Base-by-base conservation (phyloP, 2,888 invertebrate genomes). In the Chirona hameri region DNA sequence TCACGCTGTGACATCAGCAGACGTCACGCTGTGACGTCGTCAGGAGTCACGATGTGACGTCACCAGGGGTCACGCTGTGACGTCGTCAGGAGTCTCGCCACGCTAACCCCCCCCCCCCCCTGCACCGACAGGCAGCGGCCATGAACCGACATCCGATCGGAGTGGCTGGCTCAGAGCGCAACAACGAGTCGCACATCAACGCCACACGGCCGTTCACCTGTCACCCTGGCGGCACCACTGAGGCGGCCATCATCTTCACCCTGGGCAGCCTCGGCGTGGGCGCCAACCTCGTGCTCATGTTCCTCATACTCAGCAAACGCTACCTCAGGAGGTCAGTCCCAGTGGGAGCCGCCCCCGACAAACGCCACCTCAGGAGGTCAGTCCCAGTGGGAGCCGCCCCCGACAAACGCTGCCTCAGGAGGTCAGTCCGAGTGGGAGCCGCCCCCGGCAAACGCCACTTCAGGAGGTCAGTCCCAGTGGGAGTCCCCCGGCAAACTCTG, bases 221-320 rank as follows among this genome's bases (percentile, higher is more conserved):
- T 31, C 84, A 83, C 52, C 84, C 84, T 4, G 83, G 85, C n/a
- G 85, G 85, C 72, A 82, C 82, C 7, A 85, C 93, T 3, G 94
- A 94, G 88, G 94, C 94, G 5, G 92, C 93, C 1, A 91, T 94
- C 29, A 91, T 94, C 85, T 91, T 94, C 86, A 92, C 93, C 81
- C 90, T 95, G 18, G 94, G 93, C 7, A 91, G 93, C 9, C 90
- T 95, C 84, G 95, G 95, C 83, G 94, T 95, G 91, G 92, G 92
- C 0, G 94, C 95, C 55, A 95, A 95, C 88, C 89, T 94, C 85
- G 92, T 93, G 57, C 91, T 95, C 82, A 95, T 95, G 93, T 91
- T 92, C 18, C 92, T 95, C 85, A 94, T 95, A 87, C 90, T 95
- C 81, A 92, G 92, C 88, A 93, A 93, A 89, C 92, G 92, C 86